These are phyloP conservation scores for Iphiclides podalirius DNA, from an alignment of 2,888 invertebrate genomes.

Conservation along the genomic window DNA sequence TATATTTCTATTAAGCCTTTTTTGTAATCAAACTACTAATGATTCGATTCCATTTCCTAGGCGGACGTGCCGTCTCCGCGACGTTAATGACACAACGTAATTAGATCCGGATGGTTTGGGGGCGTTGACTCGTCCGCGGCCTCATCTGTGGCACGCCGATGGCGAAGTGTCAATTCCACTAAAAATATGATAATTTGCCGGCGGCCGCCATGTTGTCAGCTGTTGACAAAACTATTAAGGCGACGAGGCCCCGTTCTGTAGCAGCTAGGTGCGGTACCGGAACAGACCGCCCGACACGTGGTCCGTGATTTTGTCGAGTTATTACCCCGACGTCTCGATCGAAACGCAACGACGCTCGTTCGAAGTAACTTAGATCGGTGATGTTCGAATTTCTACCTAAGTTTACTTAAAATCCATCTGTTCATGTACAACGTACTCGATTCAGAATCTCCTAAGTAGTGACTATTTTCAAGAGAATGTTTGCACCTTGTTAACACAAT, in stretches of 20 bases:
- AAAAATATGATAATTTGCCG: conserved; percentile 72
- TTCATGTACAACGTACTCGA: too few relatives aligned
- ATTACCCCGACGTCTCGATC: too few relatives aligned
- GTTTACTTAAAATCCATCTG: too few relatives aligned
- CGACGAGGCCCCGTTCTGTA: background rate
- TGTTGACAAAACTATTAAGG: too few relatives aligned
- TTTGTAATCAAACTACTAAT: conserved; percentile 81
- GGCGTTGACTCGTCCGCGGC: conserved; percentile 68
- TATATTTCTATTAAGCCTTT: conserved; percentile 81
- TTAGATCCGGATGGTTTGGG: conserved; percentile 79
- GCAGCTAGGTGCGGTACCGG: conserved; percentile 13
- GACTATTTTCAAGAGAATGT: too few relatives aligned
- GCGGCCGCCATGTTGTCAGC: conserved; percentile 40
- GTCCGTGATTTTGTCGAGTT: too few relatives aligned
- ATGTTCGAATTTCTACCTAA: too few relatives aligned
- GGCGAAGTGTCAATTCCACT: conserved; percentile 74
- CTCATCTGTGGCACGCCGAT: conserved; percentile 52
- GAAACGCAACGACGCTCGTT: too few relatives aligned
- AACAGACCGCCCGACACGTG: conserved; percentile 7
- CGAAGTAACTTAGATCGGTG: too few relatives aligned
- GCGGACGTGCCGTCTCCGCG: conserved; percentile 76
- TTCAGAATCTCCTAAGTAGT: too few relatives aligned
- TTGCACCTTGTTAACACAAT: too few relatives aligned
- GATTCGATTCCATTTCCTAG: conserved; percentile 81
- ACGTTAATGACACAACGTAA: conserved; percentile 78